Evolutionary conservation across 1,140 invertebrate species (phyloP).

Genomic region (Zaprionus africanus): DNA sequence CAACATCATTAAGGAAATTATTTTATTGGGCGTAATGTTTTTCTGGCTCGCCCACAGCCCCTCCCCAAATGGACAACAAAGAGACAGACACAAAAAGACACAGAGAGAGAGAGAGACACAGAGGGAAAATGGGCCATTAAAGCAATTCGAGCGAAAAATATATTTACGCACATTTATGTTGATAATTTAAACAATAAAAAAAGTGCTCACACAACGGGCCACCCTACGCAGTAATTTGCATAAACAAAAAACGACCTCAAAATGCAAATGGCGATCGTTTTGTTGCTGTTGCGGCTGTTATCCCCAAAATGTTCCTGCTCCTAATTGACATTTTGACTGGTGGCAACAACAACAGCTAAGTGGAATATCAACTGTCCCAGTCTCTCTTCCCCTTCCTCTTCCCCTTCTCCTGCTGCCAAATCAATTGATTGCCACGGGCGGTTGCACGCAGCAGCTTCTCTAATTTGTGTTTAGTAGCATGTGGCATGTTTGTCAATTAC

Average conservation of each 20-base stretch:
- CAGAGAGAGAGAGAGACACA: slow-evolving; percentile 20
- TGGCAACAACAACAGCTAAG: slow-evolving; percentile 24
- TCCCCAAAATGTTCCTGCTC: slow-evolving; percentile 1
- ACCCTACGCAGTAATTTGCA: slow-evolving; percentile 54
- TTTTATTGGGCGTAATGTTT: slow-evolving; percentile 81
- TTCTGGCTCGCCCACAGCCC: slow-evolving; percentile 48
- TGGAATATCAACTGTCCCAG: not conserved
- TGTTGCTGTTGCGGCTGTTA: not conserved
- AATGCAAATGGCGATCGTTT: slow-evolving; percentile 62
- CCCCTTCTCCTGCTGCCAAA: slow-evolving; percentile 30
- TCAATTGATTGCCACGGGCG: slow-evolving; percentile 71
- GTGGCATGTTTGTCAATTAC: slow-evolving; percentile 81
- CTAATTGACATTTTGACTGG: slow-evolving; percentile 75
- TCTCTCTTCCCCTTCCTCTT: not conserved
- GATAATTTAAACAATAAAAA: slow-evolving; percentile 60
- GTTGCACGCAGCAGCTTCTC: slow-evolving; percentile 43
- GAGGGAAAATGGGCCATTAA: slow-evolving; percentile 17
- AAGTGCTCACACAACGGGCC: not conserved
- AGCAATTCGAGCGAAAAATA: slow-evolving; percentile 40
- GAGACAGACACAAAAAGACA: slow-evolving; percentile 34
- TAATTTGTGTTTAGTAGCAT: slow-evolving; percentile 81
- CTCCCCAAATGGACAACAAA: slow-evolving; percentile 37
- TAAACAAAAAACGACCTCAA: slow-evolving; percentile 54
- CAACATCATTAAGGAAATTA: slow-evolving; percentile 64
- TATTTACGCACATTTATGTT: slow-evolving; percentile 56